Base-by-base conservation (phyloP, 2,113 vertebrate genomes). In the Sylvilagus bachmani region DNA sequence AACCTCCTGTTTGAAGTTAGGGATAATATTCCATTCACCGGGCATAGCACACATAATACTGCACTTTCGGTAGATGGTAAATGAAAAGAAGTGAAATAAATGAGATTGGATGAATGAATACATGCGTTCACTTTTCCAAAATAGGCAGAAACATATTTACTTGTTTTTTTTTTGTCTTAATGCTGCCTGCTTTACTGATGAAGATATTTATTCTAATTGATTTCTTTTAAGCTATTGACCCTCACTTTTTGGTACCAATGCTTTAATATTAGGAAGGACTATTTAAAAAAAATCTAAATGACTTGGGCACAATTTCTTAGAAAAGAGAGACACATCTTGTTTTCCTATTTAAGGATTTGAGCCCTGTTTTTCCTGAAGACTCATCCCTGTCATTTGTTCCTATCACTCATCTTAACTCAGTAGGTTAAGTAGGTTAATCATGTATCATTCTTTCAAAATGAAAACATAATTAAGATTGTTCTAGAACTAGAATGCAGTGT, bases 51-150 rank as follows among this genome's bases (percentile, higher is more conserved):
- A 91, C 27, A 67, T 61, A 77, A 89, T 49, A 69, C 44, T 83
- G 29, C 70, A 38, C 4, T 85, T 96, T 94, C 36, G 94, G 74
- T 62, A 93, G 81, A 90, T 25, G 49, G 89, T 77, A 95, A 89
- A 75, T 77, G 89, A 95, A 51, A 53, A 93, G 7, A 13, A 73
- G 2, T 89, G 78, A 33, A 91, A 95, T 88, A 88, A 93, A 82
- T 70, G 27, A 85, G 22, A 44, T 44, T 44, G 9, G 55, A 70
- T 84, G 80, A 71, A 82, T 82, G 31, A 29, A 79, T 79, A 24
- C 10, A 67, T 44, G 14, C 0, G 81, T 86, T 95, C 92, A 49
- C 3, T 58, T 89, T 71, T 90, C 51, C 16, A 95, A 94, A 93
- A 62, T 53, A 94, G 67, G 17, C 31, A 94, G 58, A 95, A 79